Conservation (phyloP, 2,888 invertebrate genomes). For the Philereme transversata region DNA sequence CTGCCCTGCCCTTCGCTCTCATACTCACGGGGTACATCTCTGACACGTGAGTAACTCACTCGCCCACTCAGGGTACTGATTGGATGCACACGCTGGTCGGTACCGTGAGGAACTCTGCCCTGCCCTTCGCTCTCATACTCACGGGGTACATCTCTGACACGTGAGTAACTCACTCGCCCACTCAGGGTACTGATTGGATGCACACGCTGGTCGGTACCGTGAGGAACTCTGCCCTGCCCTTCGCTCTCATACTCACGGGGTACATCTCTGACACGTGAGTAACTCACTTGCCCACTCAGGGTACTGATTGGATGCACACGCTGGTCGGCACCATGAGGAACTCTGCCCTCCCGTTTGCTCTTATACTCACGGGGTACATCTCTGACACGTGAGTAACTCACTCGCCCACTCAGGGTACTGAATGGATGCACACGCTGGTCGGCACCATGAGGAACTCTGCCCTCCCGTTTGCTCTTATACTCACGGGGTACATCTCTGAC, state of each 20-base stretch:
- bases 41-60: slow-evolving; percentile 65
- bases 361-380: slow-evolving; percentile 87
- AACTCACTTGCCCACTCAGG: too few species aligned
- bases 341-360: slow-evolving; percentile 87
- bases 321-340: slow-evolving; percentile 89
- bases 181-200: slow-evolving; percentile 86
- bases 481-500: slow-evolving; percentile 89
- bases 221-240: slow-evolving; percentile 88
- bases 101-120: slow-evolving; percentile 88
- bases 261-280: slow-evolving; percentile 84
- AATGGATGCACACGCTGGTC: slow-evolving; percentile 89
- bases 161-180: too few species aligned
- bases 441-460: slow-evolving; percentile 89
- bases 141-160: slow-evolving; percentile 88
- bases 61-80: slow-evolving; percentile 52
- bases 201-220: slow-evolving; percentile 89
- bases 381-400: slow-evolving; percentile 79
- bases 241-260: slow-evolving; percentile 88
- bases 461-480: slow-evolving; percentile 87
- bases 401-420: slow-evolving; percentile 55
- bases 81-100: slow-evolving; percentile 90
- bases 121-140: slow-evolving; percentile 87
- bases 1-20: slow-evolving; percentile 88
- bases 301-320: slow-evolving; percentile 88
- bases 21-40: slow-evolving; percentile 88